These are phyloP conservation scores for Dolichotis patagonum DNA, from an alignment of 2,113 vertebrate genomes.

Conservation along the genomic window DNA sequence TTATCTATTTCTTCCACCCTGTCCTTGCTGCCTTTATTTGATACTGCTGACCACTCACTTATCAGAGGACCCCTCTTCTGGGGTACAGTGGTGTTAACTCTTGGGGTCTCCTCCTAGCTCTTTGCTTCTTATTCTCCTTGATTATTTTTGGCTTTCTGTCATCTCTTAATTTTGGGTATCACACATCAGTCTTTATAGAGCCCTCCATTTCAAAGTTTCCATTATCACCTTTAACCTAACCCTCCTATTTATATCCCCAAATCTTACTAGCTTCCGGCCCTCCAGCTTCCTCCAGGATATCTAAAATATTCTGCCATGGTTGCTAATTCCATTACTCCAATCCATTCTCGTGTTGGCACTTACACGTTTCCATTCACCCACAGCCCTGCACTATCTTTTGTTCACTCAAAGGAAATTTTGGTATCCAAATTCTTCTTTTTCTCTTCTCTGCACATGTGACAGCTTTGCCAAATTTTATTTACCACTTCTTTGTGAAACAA, in stretches of 20 bases:
- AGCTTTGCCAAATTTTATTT: background rate
- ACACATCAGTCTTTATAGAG: background rate
- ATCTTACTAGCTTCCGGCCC: background rate
- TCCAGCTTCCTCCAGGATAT: background rate
- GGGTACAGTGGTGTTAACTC: background rate
- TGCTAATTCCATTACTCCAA: background rate
- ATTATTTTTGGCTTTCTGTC: background rate
- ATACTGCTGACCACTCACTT: background rate
- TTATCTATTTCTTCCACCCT: background rate
- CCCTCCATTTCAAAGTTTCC: background rate
- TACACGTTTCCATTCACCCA: background rate
- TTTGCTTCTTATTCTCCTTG: background rate
- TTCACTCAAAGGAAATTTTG: background rate
- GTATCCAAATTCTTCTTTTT: background rate
- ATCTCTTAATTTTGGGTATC: background rate
- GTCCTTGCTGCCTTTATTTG: background rate
- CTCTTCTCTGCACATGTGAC: background rate
- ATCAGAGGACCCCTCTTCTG: background rate
- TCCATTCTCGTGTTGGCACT: background rate
- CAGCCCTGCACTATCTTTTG: background rate
- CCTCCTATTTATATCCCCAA: background rate
- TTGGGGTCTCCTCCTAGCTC: background rate
- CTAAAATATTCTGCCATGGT: background rate
- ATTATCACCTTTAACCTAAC: conserved; percentile 9
- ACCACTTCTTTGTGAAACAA: conserved; percentile 18